phyloP scores from a whole-genome alignment of 2,797 vertebrate species.

The Hybognathus amarus region DNA sequence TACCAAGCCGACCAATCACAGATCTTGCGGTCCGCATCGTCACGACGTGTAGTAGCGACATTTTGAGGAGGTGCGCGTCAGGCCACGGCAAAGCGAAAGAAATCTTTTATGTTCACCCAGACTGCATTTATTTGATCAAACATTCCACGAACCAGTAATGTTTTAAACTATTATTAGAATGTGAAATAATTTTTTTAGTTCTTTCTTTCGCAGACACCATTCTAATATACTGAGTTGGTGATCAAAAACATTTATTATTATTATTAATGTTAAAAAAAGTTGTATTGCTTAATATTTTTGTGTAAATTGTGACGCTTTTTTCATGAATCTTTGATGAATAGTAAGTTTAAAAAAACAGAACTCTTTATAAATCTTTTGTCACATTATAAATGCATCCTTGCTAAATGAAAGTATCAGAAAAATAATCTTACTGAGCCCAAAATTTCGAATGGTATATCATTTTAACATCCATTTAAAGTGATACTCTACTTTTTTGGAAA shows the following conservation, averaged over 20 bases:
- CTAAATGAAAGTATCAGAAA: not conserved
- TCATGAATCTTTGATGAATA: not conserved
- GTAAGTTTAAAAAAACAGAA: not conserved
- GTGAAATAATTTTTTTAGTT: not conserved
- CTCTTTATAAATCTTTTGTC: not conserved
- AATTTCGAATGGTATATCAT: not conserved
- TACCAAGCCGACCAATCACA: no score
- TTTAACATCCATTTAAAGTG: slow-evolving; percentile 9
- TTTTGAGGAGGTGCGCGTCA: no score
- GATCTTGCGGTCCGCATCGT: no score
- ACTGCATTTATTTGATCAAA: not conserved
- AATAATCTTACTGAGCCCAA: not conserved
- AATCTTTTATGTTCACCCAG: not conserved
- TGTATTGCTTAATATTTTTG: not conserved
- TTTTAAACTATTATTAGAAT: not conserved
- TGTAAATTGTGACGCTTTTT: not conserved
- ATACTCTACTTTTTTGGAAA: no score
- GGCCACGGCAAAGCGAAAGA: not conserved
- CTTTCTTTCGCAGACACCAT: not conserved
- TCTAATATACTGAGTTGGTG: not conserved
- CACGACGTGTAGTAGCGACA: no score
- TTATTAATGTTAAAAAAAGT: not conserved
- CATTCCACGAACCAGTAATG: not conserved
- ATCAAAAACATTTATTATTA: not conserved
- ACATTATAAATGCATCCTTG: not conserved